Percentiles rank a stretch among this genome's conserved stretches.
Evolutionary conservation across 2,888 invertebrate genomes (phyloP).

Genomic region (Ichneumoninae sp.): DNA sequence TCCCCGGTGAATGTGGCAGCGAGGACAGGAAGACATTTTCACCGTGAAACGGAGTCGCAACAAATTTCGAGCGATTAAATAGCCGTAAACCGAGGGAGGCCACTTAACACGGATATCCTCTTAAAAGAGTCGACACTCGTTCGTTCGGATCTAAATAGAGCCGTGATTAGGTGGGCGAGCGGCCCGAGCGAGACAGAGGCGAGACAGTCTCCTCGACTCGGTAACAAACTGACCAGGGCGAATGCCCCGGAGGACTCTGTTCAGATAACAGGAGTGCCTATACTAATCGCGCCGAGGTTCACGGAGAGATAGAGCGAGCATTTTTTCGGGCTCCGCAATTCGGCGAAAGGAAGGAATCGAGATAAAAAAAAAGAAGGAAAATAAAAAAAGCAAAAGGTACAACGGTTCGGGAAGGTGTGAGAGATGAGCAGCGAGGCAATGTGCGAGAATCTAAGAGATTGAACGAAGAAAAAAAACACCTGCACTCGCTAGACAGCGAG

Average conservation of each 20-base stretch:
- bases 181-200: constrained; percentile 43
- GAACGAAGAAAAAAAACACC: constrained; percentile 20
- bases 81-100: constrained; percentile 79
- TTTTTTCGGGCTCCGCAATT: constrained; percentile 58
- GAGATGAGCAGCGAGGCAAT: constrained; percentile 36
- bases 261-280: constrained; percentile 77
- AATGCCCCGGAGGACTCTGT: constrained; percentile 77
- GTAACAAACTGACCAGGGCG: constrained; percentile 63
- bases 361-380: constrained; percentile 28
- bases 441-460: constrained; percentile 43
- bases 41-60: constrained; percentile 70
- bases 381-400: constrained; percentile 36
- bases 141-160: constrained; percentile 81
- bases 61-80: constrained; percentile 83
- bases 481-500: background rate
- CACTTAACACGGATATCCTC: constrained; percentile 84
- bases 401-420: constrained; percentile 48
- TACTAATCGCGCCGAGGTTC: constrained; percentile 77
- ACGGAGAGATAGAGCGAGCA: constrained; percentile 64
- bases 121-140: constrained; percentile 79
- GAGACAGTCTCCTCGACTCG: background rate
- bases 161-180: constrained; percentile 81
- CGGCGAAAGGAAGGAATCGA: constrained; percentile 53
- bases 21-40: constrained; percentile 67
- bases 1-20: constrained; percentile 47